Evolutionary conservation across 2,113 vertebrate genomes (phyloP).

Genomic region (Paramormyrops kingsleyae): DNA sequence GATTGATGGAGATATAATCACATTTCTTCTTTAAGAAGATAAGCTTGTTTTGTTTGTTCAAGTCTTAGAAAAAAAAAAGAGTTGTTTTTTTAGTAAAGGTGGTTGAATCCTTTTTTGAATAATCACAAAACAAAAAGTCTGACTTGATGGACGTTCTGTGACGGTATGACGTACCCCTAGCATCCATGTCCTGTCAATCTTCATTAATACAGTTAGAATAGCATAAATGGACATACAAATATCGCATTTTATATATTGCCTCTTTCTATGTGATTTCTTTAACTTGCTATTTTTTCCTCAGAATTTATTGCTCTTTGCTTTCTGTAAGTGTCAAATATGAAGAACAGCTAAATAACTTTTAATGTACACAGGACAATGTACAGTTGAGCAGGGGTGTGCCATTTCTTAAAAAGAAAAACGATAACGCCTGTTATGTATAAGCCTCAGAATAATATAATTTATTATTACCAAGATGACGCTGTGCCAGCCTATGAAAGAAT

Average conservation of each 20-base stretch:
- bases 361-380: background rate
- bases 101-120: background rate
- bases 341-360: background rate
- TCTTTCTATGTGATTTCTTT: background rate
- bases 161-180: background rate
- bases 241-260: background rate
- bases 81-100: background rate
- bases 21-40: constrained; percentile 22
- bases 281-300: background rate
- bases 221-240: background rate
- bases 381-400: background rate
- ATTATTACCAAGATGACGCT: background rate
- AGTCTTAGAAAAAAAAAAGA: background rate
- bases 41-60: constrained; percentile 38
- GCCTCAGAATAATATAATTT: background rate
- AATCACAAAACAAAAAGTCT: background rate
- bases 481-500: background rate
- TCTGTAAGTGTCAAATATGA: background rate
- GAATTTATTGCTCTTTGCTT: background rate
- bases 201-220: background rate
- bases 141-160: background rate
- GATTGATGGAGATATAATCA: constrained; percentile 39
- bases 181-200: background rate
- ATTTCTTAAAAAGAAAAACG: background rate
- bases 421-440: background rate